These are phyloP conservation scores for Periophthalmus magnuspinnatus DNA, from an alignment of 2,797 vertebrate genomes.

Conservation along the genomic window DNA sequence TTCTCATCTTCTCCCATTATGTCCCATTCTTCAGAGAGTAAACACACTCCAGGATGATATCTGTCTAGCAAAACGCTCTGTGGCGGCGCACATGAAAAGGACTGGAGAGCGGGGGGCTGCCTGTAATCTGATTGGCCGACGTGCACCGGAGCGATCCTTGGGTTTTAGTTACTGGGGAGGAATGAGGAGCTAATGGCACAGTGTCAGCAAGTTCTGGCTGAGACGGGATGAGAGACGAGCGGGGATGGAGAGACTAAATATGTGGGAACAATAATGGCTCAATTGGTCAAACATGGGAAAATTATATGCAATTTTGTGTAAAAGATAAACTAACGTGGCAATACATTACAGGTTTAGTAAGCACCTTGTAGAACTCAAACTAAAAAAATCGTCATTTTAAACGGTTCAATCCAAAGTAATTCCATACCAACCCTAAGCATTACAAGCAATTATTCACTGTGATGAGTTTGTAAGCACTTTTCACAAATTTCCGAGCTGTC, in stretches of 20 bases:
- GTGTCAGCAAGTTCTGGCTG: slow-evolving; percentile 63
- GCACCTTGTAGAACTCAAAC: no score
- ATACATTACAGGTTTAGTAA: no score
- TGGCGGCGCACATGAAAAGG: slow-evolving; percentile 57
- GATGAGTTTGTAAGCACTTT: no score
- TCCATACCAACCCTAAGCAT: no score
- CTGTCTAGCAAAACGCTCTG: slow-evolving; percentile 53
- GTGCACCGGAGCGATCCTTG: slow-evolving; percentile 54
- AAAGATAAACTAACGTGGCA: background rate
- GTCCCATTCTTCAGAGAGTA: slow-evolving; percentile 33
- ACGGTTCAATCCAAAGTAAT: no score
- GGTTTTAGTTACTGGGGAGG: slow-evolving; percentile 71
- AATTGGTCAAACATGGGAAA: background rate
- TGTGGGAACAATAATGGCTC: slow-evolving; percentile 18
- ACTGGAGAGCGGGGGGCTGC: slow-evolving; percentile 56
- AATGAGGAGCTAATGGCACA: slow-evolving; percentile 61
- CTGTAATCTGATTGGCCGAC: slow-evolving; percentile 73
- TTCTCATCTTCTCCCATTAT: slow-evolving; percentile 10
- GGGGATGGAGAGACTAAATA: slow-evolving; percentile 16
- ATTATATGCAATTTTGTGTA: background rate
- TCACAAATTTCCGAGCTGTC: no score
- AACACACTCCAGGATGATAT: slow-evolving; percentile 46
- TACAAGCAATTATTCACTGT: no score
- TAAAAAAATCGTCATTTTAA: no score
- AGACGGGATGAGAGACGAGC: slow-evolving; percentile 29